Percentiles rank a stretch among this genome's conserved stretches.
These are phyloP conservation scores for Spicauda simplicius DNA, from an alignment of 2,888 invertebrate species.

Conservation along the genomic window DNA sequence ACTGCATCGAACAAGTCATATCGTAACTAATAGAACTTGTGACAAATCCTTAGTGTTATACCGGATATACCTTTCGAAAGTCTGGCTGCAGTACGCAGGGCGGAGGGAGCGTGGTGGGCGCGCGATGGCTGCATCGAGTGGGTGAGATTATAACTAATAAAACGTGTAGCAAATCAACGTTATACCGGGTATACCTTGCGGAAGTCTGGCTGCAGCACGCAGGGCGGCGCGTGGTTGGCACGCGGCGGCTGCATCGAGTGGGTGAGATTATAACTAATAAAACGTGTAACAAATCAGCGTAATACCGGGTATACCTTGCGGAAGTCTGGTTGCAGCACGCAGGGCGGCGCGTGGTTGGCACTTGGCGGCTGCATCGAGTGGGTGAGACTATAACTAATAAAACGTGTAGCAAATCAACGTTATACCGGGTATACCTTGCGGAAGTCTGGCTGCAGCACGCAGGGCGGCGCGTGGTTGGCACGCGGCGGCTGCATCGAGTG, in stretches of 20 bases:
- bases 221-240: constrained; percentile 87
- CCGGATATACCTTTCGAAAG: constrained; percentile 88
- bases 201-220: constrained; percentile 95
- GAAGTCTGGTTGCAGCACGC: constrained; percentile 95
- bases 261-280: neutral
- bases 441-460: constrained; percentile 95
- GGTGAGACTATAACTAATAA: constrained; percentile 50
- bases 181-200: constrained; percentile 82
- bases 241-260: neutral
- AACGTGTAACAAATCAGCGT: constrained; percentile 12
- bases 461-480: constrained; percentile 63
- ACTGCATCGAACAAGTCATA: no score
- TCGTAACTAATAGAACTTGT: no score
- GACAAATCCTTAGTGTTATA: constrained; percentile 13
- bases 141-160: no score
- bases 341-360: constrained; percentile 91
- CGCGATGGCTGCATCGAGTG: neutral
- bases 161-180: neutral
- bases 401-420: constrained; percentile 10
- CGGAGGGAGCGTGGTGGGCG: constrained; percentile 86
- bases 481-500: neutral
- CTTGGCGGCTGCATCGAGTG: constrained; percentile 86
- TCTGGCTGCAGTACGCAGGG: constrained; percentile 94
- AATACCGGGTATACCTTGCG: constrained; percentile 86
- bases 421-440: constrained; percentile 85